Percentiles rank a stretch among this genome's conserved stretches.
Conservation (phyloP, 1,140 invertebrate species). For the Melanaphis sacchari region DNA sequence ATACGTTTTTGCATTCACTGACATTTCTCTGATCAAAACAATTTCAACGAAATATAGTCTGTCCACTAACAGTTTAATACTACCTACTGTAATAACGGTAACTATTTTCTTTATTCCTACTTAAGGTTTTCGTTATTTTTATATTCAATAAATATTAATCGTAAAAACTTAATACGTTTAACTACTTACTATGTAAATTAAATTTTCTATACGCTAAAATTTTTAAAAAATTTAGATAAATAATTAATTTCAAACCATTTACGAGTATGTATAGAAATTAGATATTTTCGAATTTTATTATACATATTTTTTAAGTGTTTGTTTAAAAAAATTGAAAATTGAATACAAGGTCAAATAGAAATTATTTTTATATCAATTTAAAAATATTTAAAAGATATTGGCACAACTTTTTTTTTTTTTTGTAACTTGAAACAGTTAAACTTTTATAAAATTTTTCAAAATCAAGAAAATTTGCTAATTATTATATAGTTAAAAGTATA, state of each 20-base stretch:
- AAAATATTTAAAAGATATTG: neutral
- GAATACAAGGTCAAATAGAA: neutral
- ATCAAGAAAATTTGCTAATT: neutral
- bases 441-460: neutral
- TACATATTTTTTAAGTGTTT: no score
- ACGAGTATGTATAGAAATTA: no score
- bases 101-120: no score
- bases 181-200: neutral
- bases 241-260: neutral
- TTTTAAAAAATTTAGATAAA: neutral
- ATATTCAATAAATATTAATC: neutral
- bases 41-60: neutral
- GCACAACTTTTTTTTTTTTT: neutral
- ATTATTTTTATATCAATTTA: neutral
- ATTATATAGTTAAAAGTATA: neutral
- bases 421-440: no score
- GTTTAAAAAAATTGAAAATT: neutral
- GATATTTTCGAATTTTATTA: no score
- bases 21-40: neutral
- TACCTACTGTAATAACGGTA: neutral
- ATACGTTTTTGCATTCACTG: neutral
- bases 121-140: neutral
- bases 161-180: neutral
- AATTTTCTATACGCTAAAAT: neutral
- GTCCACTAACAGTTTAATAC: neutral